A percentile compares a stretch with the other conserved stretches of the same genome.
These are phyloP conservation scores for Rissa tridactyla DNA, from an alignment of 2,113 vertebrate species.

Conservation along the genomic window DNA sequence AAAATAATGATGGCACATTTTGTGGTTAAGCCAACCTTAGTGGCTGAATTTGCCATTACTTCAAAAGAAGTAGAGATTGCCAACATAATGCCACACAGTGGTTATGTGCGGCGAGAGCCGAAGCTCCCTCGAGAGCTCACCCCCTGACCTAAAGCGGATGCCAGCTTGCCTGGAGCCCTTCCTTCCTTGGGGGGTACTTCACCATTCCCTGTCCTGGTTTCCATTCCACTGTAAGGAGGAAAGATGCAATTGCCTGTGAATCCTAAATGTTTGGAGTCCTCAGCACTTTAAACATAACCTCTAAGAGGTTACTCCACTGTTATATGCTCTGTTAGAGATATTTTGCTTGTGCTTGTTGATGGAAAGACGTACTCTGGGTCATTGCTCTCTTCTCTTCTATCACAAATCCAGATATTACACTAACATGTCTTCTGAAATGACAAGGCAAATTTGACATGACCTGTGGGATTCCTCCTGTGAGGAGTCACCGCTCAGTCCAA, in stretches of 20 bases:
- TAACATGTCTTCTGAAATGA: not conserved
- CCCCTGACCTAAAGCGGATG: not conserved
- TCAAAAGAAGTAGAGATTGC: not conserved
- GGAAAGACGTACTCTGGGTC: not conserved
- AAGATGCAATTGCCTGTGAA: not conserved
- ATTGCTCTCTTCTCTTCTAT: not conserved
- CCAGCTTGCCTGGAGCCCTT: not conserved
- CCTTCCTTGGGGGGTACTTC: not conserved
- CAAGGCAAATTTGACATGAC: not conserved
- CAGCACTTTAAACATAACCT: not conserved
- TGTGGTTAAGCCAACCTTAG: not conserved
- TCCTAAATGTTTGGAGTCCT: not conserved
- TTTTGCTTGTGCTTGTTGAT: not conserved
- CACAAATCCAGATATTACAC: not conserved
- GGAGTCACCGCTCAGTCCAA: not conserved
- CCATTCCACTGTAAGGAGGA: not conserved
- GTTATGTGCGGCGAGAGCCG: not conserved
- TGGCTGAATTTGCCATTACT: not conserved
- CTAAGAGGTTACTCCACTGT: not conserved
- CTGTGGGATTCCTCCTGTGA: not conserved
- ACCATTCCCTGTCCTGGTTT: not conserved
- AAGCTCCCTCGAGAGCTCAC: not conserved
- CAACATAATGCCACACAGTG: not conserved
- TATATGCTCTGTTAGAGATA: not conserved
- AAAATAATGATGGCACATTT: not conserved